phyloP scores from a whole-genome alignment of 2,888 invertebrate species.

The Nymphalis polychloros region DNA sequence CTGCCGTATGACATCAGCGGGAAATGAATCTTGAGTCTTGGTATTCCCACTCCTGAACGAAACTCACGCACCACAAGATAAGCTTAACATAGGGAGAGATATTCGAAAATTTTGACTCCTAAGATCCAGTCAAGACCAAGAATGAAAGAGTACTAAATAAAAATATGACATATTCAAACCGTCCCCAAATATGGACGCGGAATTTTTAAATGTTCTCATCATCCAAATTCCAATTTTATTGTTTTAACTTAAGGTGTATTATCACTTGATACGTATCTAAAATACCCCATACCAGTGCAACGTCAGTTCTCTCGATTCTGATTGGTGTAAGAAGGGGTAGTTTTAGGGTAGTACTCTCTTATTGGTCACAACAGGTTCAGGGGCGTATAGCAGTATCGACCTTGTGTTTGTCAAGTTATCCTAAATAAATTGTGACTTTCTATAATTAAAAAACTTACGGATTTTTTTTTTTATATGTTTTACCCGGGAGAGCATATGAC shows the following conservation, averaged over 20 bases:
- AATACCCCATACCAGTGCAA: slow-evolving; percentile 53
- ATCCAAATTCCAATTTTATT: slow-evolving; percentile 42
- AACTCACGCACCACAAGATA: slow-evolving; percentile 34
- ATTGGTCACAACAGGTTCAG: slow-evolving; percentile 68
- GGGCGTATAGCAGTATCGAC: slow-evolving; percentile 61
- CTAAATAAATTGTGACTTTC: slow-evolving; percentile 16
- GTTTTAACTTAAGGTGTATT: slow-evolving; percentile 13
- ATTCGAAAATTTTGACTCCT: slow-evolving; percentile 38
- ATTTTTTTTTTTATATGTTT: too few species aligned
- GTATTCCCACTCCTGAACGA: slow-evolving; percentile 40
- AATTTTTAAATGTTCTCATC: slow-evolving; percentile 58
- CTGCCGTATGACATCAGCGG: slow-evolving; percentile 81
- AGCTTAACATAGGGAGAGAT: slow-evolving; percentile 11
- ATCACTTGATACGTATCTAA: slow-evolving; percentile 30
- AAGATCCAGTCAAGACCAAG: slow-evolving; percentile 32
- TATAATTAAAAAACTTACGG: slow-evolving; percentile 23
- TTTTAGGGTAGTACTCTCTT: slow-evolving; percentile 51
- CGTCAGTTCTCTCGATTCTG: slow-evolving; percentile 63
- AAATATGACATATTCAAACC: slow-evolving; percentile 58
- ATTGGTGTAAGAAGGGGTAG: slow-evolving; percentile 63
- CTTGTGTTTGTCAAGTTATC: slow-evolving; percentile 35
- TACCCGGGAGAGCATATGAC: too few species aligned
- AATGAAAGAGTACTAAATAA: slow-evolving; percentile 66
- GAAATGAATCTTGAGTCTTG: slow-evolving; percentile 80
- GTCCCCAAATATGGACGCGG: slow-evolving; percentile 51